These are phyloP conservation scores for Helicoverpa armigera DNA, from an alignment of 1,140 invertebrate genomes.

Conservation along the genomic window DNA sequence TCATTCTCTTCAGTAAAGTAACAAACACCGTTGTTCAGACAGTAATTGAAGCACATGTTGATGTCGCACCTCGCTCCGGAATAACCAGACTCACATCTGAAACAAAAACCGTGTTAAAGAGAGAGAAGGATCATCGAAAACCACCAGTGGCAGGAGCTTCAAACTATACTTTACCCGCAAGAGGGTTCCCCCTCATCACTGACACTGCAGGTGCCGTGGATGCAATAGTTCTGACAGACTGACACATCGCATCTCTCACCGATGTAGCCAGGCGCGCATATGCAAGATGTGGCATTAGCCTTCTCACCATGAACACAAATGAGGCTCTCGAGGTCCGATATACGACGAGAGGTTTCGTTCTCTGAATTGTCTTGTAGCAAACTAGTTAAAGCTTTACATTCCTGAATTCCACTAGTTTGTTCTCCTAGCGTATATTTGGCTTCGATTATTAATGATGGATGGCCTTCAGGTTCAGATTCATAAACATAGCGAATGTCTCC, in stretches of 20 bases:
- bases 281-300: constrained; percentile 61
- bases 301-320: constrained; percentile 87
- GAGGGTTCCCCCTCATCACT: constrained; percentile 75
- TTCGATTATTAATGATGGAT: constrained; percentile 85
- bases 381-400: constrained; percentile 72
- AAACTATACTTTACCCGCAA: constrained; percentile 71
- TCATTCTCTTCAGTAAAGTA: neutral
- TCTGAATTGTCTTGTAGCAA: constrained; percentile 71
- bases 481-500: constrained; percentile 51
- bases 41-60: too few species aligned
- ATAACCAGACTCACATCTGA: too few species aligned
- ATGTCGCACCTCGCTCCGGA: too few species aligned
- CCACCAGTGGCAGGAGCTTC: too few species aligned
- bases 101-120: too few species aligned
- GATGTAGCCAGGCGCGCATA: too few species aligned
- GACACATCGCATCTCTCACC: constrained; percentile 89
- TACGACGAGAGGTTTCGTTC: too few species aligned
- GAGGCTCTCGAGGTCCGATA: constrained; percentile 28
- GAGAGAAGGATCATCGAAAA: too few species aligned
- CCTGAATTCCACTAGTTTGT: constrained; percentile 71
- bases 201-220: constrained; percentile 88
- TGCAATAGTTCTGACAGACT: constrained; percentile 91
- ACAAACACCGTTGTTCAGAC: neutral
- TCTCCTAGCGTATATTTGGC: constrained; percentile 84
- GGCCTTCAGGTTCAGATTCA: constrained; percentile 75